Percentiles rank a stretch among this genome's conserved stretches.
Evolutionary conservation across 2,888 invertebrate species (phyloP).

Genomic region (Neoascia interrupta): DNA sequence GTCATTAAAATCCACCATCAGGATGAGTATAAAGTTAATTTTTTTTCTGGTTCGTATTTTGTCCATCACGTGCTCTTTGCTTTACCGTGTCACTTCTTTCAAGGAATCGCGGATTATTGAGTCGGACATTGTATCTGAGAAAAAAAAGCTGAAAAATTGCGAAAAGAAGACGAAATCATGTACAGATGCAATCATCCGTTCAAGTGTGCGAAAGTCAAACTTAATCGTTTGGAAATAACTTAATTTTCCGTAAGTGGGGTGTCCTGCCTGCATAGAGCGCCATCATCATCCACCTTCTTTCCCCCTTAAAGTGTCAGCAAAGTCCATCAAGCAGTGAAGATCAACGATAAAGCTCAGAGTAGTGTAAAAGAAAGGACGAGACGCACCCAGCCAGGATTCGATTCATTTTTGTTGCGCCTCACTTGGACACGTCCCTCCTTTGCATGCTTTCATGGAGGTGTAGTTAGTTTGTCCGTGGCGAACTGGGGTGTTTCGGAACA

Average conservation of each 20-base stretch:
- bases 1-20: slow-evolving; percentile 54
- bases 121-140: slow-evolving; percentile 57
- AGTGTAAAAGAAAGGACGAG: slow-evolving; percentile 18
- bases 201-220: slow-evolving; percentile 70
- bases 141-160: slow-evolving; percentile 10
- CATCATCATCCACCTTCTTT: slow-evolving; percentile 13
- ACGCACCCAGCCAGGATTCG: slow-evolving; percentile 24
- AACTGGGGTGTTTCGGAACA: slow-evolving; percentile 8
- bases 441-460: slow-evolving; percentile 16
- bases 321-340: slow-evolving; percentile 49
- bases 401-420: slow-evolving; percentile 41
- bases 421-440: slow-evolving; percentile 36
- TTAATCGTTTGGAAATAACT: slow-evolving; percentile 72
- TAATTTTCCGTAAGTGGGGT: slow-evolving; percentile 60
- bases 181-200: slow-evolving; percentile 64
- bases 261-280: slow-evolving; percentile 17
- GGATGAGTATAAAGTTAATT: slow-evolving; percentile 18
- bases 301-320: slow-evolving; percentile 40
- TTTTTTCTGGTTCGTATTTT: neutral
- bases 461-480: too few species aligned
- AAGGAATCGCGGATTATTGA: slow-evolving; percentile 53
- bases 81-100: slow-evolving; percentile 16
- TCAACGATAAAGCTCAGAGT: slow-evolving; percentile 59
- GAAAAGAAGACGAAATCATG: slow-evolving; percentile 20
- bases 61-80: slow-evolving; percentile 41